Percentiles rank a stretch among this genome's conserved stretches.
These are phyloP conservation scores for Luperina testacea DNA, from an alignment of 2,888 invertebrate species.

Conservation along the genomic window DNA sequence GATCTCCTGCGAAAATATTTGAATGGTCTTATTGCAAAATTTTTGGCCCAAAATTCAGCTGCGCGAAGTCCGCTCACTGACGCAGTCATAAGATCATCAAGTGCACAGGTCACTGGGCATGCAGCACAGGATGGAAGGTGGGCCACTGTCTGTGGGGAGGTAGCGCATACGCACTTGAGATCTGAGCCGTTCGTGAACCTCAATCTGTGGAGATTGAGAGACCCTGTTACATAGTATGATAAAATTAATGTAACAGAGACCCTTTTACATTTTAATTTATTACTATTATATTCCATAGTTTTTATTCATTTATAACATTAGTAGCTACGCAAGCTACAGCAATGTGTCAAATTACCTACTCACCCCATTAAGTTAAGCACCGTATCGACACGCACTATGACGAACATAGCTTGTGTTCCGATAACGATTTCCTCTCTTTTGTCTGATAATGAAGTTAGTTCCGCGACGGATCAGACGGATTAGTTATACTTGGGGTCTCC, in stretches of 20 bases:
- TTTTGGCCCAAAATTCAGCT: no score
- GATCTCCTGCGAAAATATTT: neutral
- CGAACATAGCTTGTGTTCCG: slow-evolving; percentile 46
- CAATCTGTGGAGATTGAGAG: no score
- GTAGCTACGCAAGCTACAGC: neutral
- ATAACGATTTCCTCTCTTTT: slow-evolving; percentile 58
- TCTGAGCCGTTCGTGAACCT: no score
- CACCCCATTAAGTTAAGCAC: slow-evolving; percentile 50
- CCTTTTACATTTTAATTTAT: neutral
- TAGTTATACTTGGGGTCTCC: slow-evolving; percentile 50
- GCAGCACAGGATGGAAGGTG: no score
- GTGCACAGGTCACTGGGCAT: no score
- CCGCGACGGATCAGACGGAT: slow-evolving; percentile 54
- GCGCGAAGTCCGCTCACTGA: no score
- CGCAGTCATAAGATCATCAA: no score
- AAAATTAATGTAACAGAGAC: neutral
- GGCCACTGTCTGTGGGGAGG: no score
- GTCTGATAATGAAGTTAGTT: slow-evolving; percentile 60
- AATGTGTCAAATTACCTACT: slow-evolving; percentile 24
- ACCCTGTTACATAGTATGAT: no score
- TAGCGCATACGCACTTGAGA: no score
- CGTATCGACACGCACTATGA: slow-evolving; percentile 56
- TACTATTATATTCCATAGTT: neutral
- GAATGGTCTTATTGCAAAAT: neutral
- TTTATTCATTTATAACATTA: neutral